These are phyloP conservation scores for Scarus forsteni DNA, from an alignment of 2,797 vertebrate species.

Conservation along the genomic window DNA sequence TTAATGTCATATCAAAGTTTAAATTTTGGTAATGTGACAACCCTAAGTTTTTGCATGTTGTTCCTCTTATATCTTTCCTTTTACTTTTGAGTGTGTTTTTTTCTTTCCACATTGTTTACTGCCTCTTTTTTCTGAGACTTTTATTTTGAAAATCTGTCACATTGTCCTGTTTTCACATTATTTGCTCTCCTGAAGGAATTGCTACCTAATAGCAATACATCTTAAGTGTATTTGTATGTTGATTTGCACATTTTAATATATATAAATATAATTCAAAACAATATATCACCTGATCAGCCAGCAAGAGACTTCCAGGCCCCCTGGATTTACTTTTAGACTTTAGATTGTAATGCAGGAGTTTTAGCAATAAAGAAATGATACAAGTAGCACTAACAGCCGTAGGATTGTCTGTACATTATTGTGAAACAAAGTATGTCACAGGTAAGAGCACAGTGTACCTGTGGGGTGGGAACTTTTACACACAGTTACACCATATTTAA, in stretches of 20 bases:
- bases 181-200: constrained; percentile 38
- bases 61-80: constrained; percentile 12
- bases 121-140: neutral
- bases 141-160: neutral
- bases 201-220: constrained; percentile 37
- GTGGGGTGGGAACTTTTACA: constrained; percentile 9
- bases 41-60: constrained; percentile 2
- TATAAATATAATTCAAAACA: constrained; percentile 43
- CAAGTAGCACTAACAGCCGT: constrained; percentile 57
- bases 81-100: neutral
- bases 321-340: constrained; percentile 11
- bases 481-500: constrained; percentile 23
- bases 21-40: too few relatives aligned
- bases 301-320: constrained; percentile 49
- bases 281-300: constrained; percentile 32
- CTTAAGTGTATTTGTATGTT: constrained; percentile 61
- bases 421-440: constrained; percentile 22
- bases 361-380: constrained; percentile 48
- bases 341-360: constrained; percentile 33
- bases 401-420: constrained; percentile 33
- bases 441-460: constrained; percentile 24
- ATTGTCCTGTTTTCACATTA: neutral
- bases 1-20: too few relatives aligned
- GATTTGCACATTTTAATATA: constrained; percentile 86
- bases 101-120: neutral